Percentiles rank a stretch among this genome's conserved stretches.
Conservation (phyloP, 2,888 invertebrate genomes). For the Carterocephalus palaemon region DNA sequence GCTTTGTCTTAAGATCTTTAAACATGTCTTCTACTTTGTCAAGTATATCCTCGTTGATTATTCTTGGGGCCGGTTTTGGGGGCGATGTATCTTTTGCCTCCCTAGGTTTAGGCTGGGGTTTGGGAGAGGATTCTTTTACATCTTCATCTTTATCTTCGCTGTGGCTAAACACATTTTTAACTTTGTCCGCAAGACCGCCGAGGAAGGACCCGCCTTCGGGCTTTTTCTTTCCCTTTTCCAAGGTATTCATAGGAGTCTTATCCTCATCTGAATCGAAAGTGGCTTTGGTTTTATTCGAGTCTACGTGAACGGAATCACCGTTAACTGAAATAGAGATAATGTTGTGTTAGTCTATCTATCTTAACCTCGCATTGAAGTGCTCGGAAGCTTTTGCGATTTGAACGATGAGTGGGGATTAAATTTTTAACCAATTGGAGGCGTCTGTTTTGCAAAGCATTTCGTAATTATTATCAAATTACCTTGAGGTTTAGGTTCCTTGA, state of each 20-base stretch:
- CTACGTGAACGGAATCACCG: slow-evolving; percentile 66
- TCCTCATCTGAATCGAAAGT: slow-evolving; percentile 78
- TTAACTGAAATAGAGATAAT: slow-evolving; percentile 51
- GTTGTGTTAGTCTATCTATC: slow-evolving; percentile 13
- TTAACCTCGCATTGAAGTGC: neutral
- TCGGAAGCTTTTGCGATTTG: neutral
- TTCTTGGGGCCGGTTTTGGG: slow-evolving; percentile 66
- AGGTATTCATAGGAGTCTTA: slow-evolving; percentile 75
- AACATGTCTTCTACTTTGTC: slow-evolving; percentile 77
- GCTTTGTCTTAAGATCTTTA: slow-evolving; percentile 62
- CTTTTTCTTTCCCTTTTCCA: slow-evolving; percentile 72
- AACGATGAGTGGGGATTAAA: slow-evolving; percentile 2
- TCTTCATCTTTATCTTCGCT: slow-evolving; percentile 61
- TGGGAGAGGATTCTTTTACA: slow-evolving; percentile 51
- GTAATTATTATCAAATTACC: slow-evolving; percentile 40
- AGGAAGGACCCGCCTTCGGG: slow-evolving; percentile 65
- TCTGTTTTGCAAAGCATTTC: neutral
- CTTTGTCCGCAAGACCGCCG: slow-evolving; percentile 65
- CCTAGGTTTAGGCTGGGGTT: slow-evolving; percentile 54
- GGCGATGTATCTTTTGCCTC: slow-evolving; percentile 55
- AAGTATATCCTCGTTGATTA: slow-evolving; percentile 68
- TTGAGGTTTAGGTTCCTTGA: slow-evolving; percentile 55
- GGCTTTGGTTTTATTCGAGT: slow-evolving; percentile 75
- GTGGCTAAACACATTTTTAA: slow-evolving; percentile 63
- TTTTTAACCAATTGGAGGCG: neutral